phyloP scores from a whole-genome alignment of 2,113 vertebrate genomes.

The Hyaena hyaena region DNA sequence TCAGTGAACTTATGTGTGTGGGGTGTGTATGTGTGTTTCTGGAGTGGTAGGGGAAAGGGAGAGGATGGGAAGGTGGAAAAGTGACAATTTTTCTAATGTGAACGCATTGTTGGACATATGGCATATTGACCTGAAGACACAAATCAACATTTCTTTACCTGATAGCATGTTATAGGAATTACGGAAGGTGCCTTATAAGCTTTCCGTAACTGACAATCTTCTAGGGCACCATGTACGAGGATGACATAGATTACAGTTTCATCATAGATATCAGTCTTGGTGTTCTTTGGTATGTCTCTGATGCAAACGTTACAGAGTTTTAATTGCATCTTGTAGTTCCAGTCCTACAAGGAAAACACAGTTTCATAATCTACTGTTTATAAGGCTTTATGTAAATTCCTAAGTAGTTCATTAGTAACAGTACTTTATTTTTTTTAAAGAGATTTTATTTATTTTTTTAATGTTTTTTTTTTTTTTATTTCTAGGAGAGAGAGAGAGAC shows the following conservation, averaged over 20 bases:
- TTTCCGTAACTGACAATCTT: slow-evolving; percentile 79
- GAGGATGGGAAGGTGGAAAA: not conserved
- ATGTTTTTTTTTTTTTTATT: too few relatives aligned
- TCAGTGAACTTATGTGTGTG: not conserved
- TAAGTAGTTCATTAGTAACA: not conserved
- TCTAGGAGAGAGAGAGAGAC: too few relatives aligned
- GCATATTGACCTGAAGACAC: not conserved
- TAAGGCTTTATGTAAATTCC: slow-evolving; percentile 3
- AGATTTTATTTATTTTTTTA: too few relatives aligned
- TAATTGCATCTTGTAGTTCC: slow-evolving; percentile 80
- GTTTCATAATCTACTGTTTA: not conserved
- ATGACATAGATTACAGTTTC: slow-evolving; percentile 79
- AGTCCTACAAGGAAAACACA: slow-evolving; percentile 75
- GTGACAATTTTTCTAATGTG: not conserved
- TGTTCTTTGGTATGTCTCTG: slow-evolving; percentile 75
- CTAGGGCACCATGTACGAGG: slow-evolving; percentile 81
- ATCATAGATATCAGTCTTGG: slow-evolving; percentile 79
- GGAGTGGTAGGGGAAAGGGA: not conserved
- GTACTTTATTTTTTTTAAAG: not conserved
- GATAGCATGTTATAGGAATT: slow-evolving; percentile 81
- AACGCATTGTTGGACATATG: not conserved
- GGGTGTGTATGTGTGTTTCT: not conserved
- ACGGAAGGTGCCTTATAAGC: slow-evolving; percentile 79
- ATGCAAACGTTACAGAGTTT: slow-evolving; percentile 77
- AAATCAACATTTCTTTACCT: slow-evolving; percentile 73